A percentile compares a stretch with the other conserved stretches of the same genome.
Evolutionary conservation across 1,140 invertebrate species (phyloP).

Genomic region (Dendroctonus valens): DNA sequence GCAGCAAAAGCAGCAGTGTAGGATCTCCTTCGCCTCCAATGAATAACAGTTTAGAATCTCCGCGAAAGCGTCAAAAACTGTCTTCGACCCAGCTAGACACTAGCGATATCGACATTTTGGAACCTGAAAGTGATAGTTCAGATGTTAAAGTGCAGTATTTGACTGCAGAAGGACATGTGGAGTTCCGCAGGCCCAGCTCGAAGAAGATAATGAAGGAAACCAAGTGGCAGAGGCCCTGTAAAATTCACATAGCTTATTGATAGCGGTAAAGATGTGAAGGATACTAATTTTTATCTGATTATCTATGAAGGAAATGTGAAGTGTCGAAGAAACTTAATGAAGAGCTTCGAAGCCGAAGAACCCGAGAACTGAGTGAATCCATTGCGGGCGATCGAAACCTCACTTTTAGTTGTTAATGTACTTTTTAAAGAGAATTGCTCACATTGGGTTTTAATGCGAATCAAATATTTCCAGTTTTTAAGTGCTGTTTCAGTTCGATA

Average conservation of each 20-base stretch:
- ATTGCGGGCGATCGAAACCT: no score
- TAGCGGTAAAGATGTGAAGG: conserved; percentile 52
- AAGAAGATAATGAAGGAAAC: conserved; percentile 52
- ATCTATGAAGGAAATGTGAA: conserved; percentile 58
- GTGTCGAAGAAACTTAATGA: conserved; percentile 57
- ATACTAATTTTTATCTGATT: conserved; percentile 58
- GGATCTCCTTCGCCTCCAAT: conserved; percentile 38
- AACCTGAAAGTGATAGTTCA: conserved; percentile 33
- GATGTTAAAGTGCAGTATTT: conserved; percentile 36
- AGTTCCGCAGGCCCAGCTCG: conserved; percentile 55
- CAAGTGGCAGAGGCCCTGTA: conserved; percentile 59
- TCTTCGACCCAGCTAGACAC: not conserved
- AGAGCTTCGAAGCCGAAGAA: conserved; percentile 42
- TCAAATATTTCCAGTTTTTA: no score
- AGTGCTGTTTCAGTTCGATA: no score
- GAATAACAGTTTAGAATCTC: conserved; percentile 32
- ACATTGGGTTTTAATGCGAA: no score
- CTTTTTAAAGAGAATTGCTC: no score
- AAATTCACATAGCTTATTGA: conserved; percentile 58
- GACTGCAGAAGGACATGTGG: conserved; percentile 52
- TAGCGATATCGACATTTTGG: conserved; percentile 31
- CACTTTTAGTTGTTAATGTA: no score
- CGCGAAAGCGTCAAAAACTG: conserved; percentile 34
- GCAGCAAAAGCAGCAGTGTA: conserved; percentile 31
- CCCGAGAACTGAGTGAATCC: conserved; percentile 23